These are phyloP conservation scores for Leucania comma DNA, from an alignment of 2,888 invertebrate genomes.

Conservation along the genomic window DNA sequence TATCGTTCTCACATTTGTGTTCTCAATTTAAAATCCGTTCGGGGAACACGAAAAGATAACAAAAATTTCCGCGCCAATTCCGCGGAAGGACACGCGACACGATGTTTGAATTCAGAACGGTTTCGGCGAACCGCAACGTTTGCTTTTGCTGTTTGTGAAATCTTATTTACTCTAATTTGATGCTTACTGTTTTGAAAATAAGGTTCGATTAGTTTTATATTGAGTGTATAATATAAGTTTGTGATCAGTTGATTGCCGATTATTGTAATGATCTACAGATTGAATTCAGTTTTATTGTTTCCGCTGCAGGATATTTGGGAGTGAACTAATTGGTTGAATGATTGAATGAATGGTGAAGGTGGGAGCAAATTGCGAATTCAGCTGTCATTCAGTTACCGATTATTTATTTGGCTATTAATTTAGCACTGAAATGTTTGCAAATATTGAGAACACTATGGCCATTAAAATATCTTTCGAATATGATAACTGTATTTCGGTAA, in stretches of 20 bases:
- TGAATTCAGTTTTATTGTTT: conserved; percentile 61
- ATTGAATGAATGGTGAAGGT: conserved; percentile 38
- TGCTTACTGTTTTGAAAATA: conserved; percentile 44
- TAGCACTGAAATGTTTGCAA: conserved; percentile 14
- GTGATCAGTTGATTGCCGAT: conserved; percentile 56
- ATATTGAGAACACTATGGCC: background rate
- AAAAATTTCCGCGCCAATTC: conserved; percentile 90
- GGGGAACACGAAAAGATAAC: conserved; percentile 90
- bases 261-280: conserved; percentile 63
- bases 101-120: conserved; percentile 88
- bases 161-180: conserved; percentile 58
- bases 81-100: conserved; percentile 88
- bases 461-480: background rate
- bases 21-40: conserved; percentile 90
- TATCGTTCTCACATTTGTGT: conserved; percentile 83
- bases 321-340: conserved; percentile 42
- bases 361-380: conserved; percentile 9
- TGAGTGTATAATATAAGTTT: conserved; percentile 22
- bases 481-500: background rate
- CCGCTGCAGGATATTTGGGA: conserved; percentile 51
- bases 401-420: conserved; percentile 5
- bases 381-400: background rate
- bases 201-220: background rate
- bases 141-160: conserved; percentile 64
- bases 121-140: conserved; percentile 82